Evolutionary conservation across 2,888 invertebrate genomes (phyloP).

Genomic region (Podabrus alpinus): DNA sequence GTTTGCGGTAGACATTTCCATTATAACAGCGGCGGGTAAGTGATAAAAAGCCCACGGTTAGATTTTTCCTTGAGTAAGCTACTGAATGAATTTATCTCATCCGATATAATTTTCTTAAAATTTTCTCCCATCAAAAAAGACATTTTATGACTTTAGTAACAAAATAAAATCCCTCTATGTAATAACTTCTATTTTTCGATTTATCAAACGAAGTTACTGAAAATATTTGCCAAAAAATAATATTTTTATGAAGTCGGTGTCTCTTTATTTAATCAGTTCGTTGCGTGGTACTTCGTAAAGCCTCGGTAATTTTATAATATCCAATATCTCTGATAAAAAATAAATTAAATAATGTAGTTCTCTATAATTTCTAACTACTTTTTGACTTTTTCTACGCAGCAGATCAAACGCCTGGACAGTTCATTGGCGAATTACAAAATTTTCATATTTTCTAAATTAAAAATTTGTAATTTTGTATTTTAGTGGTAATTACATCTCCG

Average conservation of each 20-base stretch:
- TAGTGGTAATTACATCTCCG: background rate
- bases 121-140: background rate
- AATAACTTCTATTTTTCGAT: background rate
- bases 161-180: background rate
- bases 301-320: background rate
- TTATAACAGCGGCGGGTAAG: background rate
- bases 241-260: background rate
- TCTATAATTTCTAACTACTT: background rate
- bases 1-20: background rate
- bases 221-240: background rate
- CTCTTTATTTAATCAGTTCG: background rate
- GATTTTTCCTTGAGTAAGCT: background rate
- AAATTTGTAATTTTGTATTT: background rate
- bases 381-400: too few species aligned
- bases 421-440: background rate
- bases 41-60: background rate
- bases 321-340: background rate
- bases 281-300: background rate
- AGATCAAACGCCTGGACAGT: background rate
- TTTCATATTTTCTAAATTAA: background rate
- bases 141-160: background rate
- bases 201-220: background rate
- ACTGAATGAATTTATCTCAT: background rate
- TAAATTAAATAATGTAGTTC: background rate
- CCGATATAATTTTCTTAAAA: background rate